Evolutionary conservation across 1,140 invertebrate genomes (phyloP), one percentile per base, ranked within the genome.

Genomic region (Hirudo medicinalis): DNA sequence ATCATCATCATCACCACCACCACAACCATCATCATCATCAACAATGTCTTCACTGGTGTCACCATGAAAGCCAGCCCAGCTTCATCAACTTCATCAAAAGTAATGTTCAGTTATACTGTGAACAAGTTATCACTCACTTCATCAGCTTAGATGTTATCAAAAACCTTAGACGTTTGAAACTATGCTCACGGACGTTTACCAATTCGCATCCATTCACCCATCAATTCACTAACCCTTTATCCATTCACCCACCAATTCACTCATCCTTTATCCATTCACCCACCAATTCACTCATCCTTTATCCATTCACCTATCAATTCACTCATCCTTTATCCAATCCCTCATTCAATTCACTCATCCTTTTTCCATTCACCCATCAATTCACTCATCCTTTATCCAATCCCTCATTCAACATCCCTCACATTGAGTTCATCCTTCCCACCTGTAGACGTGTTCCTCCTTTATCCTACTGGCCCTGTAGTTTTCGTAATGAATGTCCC

Each of bases 401-500:
- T 40, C 27, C 9, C 9, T 53, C n/a, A 22, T 36, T 36, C 32
- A 36, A 36, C 43, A 4, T 71, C 74, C 69, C 67, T 77, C 78
- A n/a, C n/a, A n/a, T n/a, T n/a, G n/a, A 63, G 75, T 72, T 76
- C 72, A 36, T 78, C 76, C 55, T 70, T 75, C 36, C 72, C 71
- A 40, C 60, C 69, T 54, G 43, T 68, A 73, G 20, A 72, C 72
- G 70, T 78, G 77, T 70, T 79, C 76, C 67, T 77, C 72, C 43
- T 76, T 74, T 20, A 82, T 78, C 67, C 78, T 76, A 71, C 78
- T 75, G 27, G 80, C 80, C 69, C 82, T 73, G 76, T 78, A 83
- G 74, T 81, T 83, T 72, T 83, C 82, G 72, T 82, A 83, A 72
- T 82, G 81, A 6, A 80, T 74, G 69, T 83, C 81, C 67, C 78